Evolutionary conservation across 30 jellyfish, hydroid and myxozoan genomes (phyloP), one percentile per base, ranked within the genome.

Genomic region (Pelagia noctiluca): DNA sequence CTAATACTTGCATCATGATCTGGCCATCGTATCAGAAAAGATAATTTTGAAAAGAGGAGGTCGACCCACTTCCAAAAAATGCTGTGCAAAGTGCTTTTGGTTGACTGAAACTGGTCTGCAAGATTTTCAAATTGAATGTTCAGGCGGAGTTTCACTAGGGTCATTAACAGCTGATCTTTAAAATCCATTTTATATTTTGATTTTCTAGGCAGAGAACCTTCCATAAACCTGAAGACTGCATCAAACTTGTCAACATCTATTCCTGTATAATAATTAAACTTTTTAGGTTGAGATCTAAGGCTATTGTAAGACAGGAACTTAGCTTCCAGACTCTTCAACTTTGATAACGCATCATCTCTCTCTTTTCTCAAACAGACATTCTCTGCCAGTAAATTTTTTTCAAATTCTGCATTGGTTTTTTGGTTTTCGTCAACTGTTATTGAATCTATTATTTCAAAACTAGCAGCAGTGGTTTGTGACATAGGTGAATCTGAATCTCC

Each of bases 121-220:
- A 66, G 61, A 32, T 66, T 66, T 66, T 66, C 80, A 66, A 66
- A 66, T 26, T 26, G 80, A 18, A 66, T 18, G 63, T 66, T 66
- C 80, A 66, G 36, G 23, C 80, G 61, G 60, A 66, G 63, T 32
- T 10, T 66, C 23, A 32, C 63, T 3, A 66, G 63, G 36, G 80
- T 66, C 65, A 66, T 66, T 32, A 66, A 32, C 80, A 66, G 36
- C 63, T 66, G 80, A 66, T 66, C 68, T 66, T 66, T 26, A 32
- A 23, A 66, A 66, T 30, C 31, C 73, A 60, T 23, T 60, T 21
- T 21, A 28, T 60, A 21, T 23, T 28, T 23, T 21, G 35, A 60
- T 60, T 21, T 60, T 21, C 35, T 60, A 60, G 35, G 35, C 73
- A 60, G 73, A 60, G 35, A 60, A 60, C 35, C 31, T 42, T 42